Percentiles rank a stretch among this genome's conserved stretches.
Evolutionary conservation across 2,888 invertebrate genomes (phyloP).

Genomic region (Antitype chi): DNA sequence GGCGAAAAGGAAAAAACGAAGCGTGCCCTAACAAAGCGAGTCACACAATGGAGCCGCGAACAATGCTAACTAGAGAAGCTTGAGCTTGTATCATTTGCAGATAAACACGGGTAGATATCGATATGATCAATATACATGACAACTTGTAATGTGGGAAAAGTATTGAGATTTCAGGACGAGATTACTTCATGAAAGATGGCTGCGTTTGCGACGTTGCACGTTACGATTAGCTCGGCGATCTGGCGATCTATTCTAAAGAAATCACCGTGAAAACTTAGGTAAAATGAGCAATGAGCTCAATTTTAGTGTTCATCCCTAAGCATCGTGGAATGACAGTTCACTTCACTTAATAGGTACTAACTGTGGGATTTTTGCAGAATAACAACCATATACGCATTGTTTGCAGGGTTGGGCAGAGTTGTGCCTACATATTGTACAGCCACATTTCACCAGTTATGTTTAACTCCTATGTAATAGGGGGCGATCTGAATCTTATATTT

Average conservation of each 20-base stretch:
- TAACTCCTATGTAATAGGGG: too few species aligned
- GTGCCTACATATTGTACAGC: too few species aligned
- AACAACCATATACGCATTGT: too few species aligned
- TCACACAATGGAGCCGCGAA: slow-evolving; percentile 85
- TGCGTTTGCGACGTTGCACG: background rate
- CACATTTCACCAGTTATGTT: too few species aligned
- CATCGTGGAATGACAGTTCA: background rate
- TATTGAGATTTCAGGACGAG: slow-evolving; percentile 18
- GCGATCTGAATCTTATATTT: background rate
- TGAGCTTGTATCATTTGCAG: slow-evolving; percentile 86
- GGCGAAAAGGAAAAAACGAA: slow-evolving; percentile 87
- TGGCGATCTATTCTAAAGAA: background rate
- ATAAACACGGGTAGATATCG: slow-evolving; percentile 82
- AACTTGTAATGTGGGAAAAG: slow-evolving; percentile 32
- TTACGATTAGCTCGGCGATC: background rate
- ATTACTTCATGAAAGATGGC: slow-evolving; percentile 1
- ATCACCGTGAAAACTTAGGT: background rate
- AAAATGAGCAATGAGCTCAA: too few species aligned
- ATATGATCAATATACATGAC: slow-evolving; percentile 61
- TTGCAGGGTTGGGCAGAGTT: too few species aligned
- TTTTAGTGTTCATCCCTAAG: background rate
- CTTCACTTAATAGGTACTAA: background rate
- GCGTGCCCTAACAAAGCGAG: slow-evolving; percentile 88
- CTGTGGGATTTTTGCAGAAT: background rate
- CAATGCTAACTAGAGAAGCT: slow-evolving; percentile 87